phyloP scores from a whole-genome alignment of 2,113 vertebrate genomes.

The Myotis brandtii region DNA sequence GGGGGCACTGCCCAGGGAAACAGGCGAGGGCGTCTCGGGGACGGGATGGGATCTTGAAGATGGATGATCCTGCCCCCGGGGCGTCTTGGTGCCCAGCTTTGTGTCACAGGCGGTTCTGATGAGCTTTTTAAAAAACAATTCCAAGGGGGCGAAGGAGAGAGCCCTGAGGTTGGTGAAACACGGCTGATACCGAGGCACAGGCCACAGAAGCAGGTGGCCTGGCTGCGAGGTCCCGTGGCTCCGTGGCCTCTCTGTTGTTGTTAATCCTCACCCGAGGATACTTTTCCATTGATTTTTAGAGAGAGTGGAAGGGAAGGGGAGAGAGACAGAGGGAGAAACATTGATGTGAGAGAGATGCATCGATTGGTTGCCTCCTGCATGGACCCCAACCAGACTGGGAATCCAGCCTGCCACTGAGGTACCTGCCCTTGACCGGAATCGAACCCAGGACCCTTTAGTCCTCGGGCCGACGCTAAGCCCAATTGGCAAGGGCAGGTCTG shows the following conservation, averaged over 20 bases:
- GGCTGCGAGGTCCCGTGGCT: background rate
- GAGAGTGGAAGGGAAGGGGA: too few species aligned
- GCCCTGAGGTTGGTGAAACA: rapidly evolving
- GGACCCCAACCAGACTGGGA: too few species aligned
- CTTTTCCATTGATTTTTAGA: too few species aligned
- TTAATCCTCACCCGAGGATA: too few species aligned
- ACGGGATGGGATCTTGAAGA: background rate
- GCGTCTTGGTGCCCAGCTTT: background rate
- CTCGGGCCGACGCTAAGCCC: too few species aligned
- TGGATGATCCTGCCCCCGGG: background rate
- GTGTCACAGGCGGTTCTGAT: background rate
- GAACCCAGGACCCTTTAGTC: too few species aligned
- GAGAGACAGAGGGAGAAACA: too few species aligned
- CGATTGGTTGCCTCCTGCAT: too few species aligned
- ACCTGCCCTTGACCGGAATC: too few species aligned
- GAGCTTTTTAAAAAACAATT: background rate
- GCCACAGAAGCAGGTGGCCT: background rate
- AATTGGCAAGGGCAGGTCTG: background rate
- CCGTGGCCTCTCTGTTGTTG: background rate
- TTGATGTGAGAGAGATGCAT: too few species aligned
- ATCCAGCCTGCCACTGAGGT: too few species aligned
- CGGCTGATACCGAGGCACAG: background rate
- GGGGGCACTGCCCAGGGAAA: background rate
- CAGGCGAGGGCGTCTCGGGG: background rate
- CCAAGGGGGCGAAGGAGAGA: background rate